Evolutionary conservation across 2,888 invertebrate species (phyloP).

Genomic region (Chalcis sispes): DNA sequence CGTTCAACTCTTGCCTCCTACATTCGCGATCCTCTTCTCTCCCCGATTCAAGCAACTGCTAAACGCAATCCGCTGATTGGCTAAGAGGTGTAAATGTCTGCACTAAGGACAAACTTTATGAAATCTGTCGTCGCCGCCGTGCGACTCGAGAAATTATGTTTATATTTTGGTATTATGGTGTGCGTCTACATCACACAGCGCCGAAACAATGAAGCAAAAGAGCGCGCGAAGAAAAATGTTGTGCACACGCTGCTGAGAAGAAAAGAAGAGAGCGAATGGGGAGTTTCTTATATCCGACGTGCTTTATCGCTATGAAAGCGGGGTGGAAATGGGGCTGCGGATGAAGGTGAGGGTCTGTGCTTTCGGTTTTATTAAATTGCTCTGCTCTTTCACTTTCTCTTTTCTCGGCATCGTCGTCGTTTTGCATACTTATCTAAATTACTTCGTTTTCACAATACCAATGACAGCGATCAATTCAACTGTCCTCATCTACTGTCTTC

Average conservation of each 20-base stretch:
- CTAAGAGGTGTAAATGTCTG: no score
- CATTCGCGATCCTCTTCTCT: no score
- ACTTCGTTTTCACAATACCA: constrained; percentile 21
- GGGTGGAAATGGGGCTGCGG: not conserved
- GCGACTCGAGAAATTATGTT: no score
- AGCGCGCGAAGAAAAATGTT: not conserved
- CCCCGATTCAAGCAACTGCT: no score
- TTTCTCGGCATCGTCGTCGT: not conserved
- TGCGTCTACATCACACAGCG: not conserved
- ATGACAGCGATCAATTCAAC: constrained; percentile 15
- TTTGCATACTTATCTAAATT: constrained; percentile 35
- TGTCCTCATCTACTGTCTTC: not conserved
- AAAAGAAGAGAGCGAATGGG: not conserved
- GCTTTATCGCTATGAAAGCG: constrained; percentile 21
- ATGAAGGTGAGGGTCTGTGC: constrained; percentile 1
- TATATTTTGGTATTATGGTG: no score
- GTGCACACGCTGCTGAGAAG: not conserved
- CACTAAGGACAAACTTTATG: no score
- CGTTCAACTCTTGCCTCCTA: no score
- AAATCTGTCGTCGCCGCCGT: no score
- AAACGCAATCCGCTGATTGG: no score
- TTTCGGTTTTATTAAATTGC: constrained; percentile 25
- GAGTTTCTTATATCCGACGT: constrained; percentile 6
- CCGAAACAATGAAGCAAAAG: not conserved
- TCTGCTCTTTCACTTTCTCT: not conserved